Evolutionary conservation across 2,113 vertebrate species (phyloP).

Genomic region (Nesoenas mayeri): DNA sequence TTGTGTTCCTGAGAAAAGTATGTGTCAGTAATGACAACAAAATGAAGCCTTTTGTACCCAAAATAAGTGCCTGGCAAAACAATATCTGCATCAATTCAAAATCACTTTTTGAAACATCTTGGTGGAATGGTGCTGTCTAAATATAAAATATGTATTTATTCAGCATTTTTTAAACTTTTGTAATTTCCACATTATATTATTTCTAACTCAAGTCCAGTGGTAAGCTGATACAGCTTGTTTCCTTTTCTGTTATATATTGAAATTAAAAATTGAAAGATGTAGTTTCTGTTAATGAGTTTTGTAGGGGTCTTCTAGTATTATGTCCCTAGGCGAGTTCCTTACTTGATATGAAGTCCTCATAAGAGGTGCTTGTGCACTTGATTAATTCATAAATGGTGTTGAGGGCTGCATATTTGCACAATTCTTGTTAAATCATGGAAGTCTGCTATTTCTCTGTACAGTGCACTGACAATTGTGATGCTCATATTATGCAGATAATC

Average conservation of each 20-base stretch:
- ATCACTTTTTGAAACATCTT: slow-evolving; percentile 35
- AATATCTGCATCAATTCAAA: slow-evolving; percentile 43
- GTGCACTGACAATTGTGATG: slow-evolving; percentile 38
- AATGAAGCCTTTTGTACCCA: slow-evolving; percentile 37
- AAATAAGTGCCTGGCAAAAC: slow-evolving; percentile 11
- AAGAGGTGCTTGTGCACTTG: slow-evolving; percentile 74
- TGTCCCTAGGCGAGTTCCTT: slow-evolving; percentile 72
- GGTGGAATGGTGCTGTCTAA: not conserved
- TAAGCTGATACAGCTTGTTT: slow-evolving; percentile 68
- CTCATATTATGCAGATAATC: slow-evolving; percentile 47
- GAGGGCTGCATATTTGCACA: slow-evolving; percentile 68
- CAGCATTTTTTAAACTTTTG: slow-evolving; percentile 45
- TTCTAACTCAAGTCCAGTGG: slow-evolving; percentile 62
- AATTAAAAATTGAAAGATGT: slow-evolving; percentile 77
- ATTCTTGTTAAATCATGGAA: slow-evolving; percentile 71
- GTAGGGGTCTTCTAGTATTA: slow-evolving; percentile 71
- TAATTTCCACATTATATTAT: slow-evolving; percentile 46
- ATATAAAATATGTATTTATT: slow-evolving; percentile 67
- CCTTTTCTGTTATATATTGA: slow-evolving; percentile 77
- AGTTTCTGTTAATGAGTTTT: slow-evolving; percentile 80
- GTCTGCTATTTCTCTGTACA: slow-evolving; percentile 53
- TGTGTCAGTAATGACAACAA: slow-evolving; percentile 41
- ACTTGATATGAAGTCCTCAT: slow-evolving; percentile 66
- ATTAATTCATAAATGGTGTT: slow-evolving; percentile 76
- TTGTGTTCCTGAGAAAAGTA: slow-evolving; percentile 5